Conservation (phyloP, 2,888 invertebrate genomes). For the Drosophila seclusa region DNA sequence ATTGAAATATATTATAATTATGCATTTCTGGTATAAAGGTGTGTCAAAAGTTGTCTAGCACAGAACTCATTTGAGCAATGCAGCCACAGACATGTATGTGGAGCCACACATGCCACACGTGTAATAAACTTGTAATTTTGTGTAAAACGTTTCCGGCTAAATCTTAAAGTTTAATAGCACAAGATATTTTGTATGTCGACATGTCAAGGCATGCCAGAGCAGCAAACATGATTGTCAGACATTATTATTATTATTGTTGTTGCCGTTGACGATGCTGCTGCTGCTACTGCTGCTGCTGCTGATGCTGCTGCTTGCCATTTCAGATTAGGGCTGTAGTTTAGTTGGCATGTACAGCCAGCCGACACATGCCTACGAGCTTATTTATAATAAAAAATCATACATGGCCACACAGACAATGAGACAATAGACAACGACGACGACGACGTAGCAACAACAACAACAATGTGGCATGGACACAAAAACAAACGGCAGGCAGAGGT, state of each 20-base stretch:
- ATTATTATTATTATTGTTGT: slow-evolving; percentile 26
- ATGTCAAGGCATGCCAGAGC: slow-evolving; percentile 48
- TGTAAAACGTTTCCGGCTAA: slow-evolving; percentile 46
- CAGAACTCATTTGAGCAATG: slow-evolving; percentile 2
- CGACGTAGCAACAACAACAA: slow-evolving; percentile 16
- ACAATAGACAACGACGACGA: slow-evolving; percentile 56
- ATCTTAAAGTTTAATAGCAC: slow-evolving; percentile 63
- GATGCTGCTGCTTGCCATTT: slow-evolving; percentile 58
- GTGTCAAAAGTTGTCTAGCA: not conserved
- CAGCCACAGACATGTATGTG: slow-evolving; percentile 1
- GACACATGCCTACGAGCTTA: slow-evolving; percentile 76
- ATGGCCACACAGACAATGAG: slow-evolving; percentile 77
- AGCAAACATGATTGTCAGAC: slow-evolving; percentile 58
- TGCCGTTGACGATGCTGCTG: not conserved
- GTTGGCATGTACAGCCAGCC: slow-evolving; percentile 61
- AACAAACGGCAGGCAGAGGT: slow-evolving; percentile 11
- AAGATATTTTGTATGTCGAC: slow-evolving; percentile 39
- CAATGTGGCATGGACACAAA: slow-evolving; percentile 36
- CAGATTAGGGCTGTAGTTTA: slow-evolving; percentile 77
- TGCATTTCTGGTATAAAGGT: not conserved
- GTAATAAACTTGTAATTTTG: slow-evolving; percentile 36
- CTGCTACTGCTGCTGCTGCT: not conserved
- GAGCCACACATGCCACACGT: slow-evolving; percentile 10
- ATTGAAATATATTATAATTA: not conserved
- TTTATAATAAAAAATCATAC: slow-evolving; percentile 80